Conservation (phyloP, 2,888 invertebrate species). For the Odontocolon sp. region DNA sequence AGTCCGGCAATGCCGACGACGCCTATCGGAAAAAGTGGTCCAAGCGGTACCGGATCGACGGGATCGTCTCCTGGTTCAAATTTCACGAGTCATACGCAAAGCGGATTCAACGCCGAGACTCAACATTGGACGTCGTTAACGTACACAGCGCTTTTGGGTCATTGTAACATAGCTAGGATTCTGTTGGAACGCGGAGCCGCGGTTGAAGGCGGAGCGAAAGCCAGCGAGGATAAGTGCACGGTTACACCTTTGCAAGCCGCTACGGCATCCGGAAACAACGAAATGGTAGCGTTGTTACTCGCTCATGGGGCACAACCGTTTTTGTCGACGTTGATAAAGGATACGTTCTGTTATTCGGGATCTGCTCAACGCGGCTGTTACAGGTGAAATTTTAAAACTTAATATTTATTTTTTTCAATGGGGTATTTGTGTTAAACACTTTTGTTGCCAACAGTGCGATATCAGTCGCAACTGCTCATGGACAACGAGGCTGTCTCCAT, state of each 20-base stretch:
- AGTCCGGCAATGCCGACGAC: conserved; percentile 71
- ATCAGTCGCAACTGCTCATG: conserved; percentile 94
- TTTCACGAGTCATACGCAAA: conserved; percentile 57
- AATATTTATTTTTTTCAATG: background rate
- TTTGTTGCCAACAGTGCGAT: conserved; percentile 85
- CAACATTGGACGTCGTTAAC: conserved; percentile 95
- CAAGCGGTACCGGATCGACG: conserved; percentile 19
- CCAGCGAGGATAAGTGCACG: conserved; percentile 92
- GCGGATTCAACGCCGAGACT: conserved; percentile 83
- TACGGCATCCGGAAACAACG: conserved; percentile 90
- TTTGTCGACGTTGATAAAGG: conserved; percentile 91
- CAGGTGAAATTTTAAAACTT: conserved; percentile 80
- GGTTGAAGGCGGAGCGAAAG: conserved; percentile 92
- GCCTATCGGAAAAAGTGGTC: conserved; percentile 69
- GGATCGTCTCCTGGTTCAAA: conserved; percentile 47
- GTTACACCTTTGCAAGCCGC: conserved; percentile 94
- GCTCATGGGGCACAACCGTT: conserved; percentile 95
- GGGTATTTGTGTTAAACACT: background rate
- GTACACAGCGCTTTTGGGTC: conserved; percentile 87
- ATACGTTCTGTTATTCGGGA: conserved; percentile 92
- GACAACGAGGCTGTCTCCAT: conserved; percentile 89
- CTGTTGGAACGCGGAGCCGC: conserved; percentile 91
- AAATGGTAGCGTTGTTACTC: conserved; percentile 90
- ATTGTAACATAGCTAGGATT: conserved; percentile 83
- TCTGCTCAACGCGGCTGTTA: conserved; percentile 94